Base-by-base conservation (phyloP, 1,140 invertebrate genomes). In the Drosophila repletoides region DNA sequence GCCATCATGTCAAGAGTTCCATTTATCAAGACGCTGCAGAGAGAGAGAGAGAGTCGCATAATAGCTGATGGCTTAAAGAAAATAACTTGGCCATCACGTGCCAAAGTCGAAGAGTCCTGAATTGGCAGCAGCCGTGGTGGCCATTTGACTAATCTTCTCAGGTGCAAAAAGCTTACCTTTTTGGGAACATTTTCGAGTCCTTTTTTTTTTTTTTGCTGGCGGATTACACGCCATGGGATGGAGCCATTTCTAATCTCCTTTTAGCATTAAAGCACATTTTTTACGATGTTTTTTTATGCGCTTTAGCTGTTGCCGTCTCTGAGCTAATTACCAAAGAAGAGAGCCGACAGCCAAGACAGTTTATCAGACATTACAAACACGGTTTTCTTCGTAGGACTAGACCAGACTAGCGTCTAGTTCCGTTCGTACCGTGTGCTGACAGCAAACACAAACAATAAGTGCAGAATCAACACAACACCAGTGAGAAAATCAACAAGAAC, bases 141-240 rank as follows among this genome's bases (percentile, higher is more conserved):
- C 71, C 75, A 80, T 80, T 80, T 80, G 56, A 75, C 76, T 80
- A 80, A 80, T 80, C 76, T 75, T 61, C 55, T 3, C 58, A 65
- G 53, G 53, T 65, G 43, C 46, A 58, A 58, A 48, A 65, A 24
- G 51, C 31, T 41, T 12, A 53, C 10, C 15, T 43, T 55, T 15
- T 12, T 22, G 10, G 15, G 17, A 64, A 65, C n/a, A n/a, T n/a
- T 49, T 65, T 40, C 45, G 14, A 48, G 46, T 51, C 36, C 45
- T 46, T 66, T 60, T 60, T 59, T 24, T 12, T 46, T 66, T 60
- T 60, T 59, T 24, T 12, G 28, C 5, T 36, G 14, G 17, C 38
- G 45, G 64, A 49, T 61, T 60, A 66, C 45, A 40, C 1, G 24
- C 17, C 33, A 48, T 56, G 51, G 51, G 9, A 28, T 49, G 14